Percentiles rank a stretch among this genome's conserved stretches.
phyloP scores from a whole-genome alignment of 2,888 invertebrate genomes.

The Drosophila putrida region DNA sequence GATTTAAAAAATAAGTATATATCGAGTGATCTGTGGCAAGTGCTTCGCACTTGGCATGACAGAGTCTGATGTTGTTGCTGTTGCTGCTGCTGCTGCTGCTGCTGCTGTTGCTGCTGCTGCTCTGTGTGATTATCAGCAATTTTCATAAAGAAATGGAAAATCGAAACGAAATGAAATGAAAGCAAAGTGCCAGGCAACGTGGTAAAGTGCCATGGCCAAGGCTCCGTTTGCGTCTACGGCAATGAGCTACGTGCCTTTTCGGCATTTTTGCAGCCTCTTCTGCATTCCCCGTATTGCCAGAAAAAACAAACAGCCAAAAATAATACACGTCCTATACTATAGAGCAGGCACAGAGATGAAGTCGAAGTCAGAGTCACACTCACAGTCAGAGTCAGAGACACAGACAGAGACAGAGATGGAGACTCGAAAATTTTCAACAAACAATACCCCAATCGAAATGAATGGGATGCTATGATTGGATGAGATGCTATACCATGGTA shows the following conservation, averaged over 20 bases:
- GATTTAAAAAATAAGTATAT: slow-evolving; percentile 50
- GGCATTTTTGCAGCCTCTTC: slow-evolving; percentile 75
- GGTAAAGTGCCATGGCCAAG: slow-evolving; percentile 72
- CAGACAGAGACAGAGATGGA: background rate
- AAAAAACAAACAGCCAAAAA: slow-evolving; percentile 64
- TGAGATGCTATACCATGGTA: slow-evolving; percentile 4
- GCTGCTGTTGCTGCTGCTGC: slow-evolving; percentile 19
- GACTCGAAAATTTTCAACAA: slow-evolving; percentile 39
- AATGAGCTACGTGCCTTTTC: slow-evolving; percentile 77
- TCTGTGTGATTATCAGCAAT: slow-evolving; percentile 73
- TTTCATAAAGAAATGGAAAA: slow-evolving; percentile 78
- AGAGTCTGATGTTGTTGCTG: slow-evolving; percentile 27
- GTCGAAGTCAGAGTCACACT: background rate
- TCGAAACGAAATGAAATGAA: slow-evolving; percentile 70
- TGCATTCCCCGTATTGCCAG: slow-evolving; percentile 26
- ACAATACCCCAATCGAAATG: slow-evolving; percentile 49
- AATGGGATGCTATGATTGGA: slow-evolving; percentile 15
- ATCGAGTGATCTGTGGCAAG: slow-evolving; percentile 68
- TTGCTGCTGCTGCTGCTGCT: slow-evolving; percentile 17
- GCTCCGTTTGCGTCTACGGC: slow-evolving; percentile 60
- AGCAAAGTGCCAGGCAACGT: slow-evolving; percentile 75
- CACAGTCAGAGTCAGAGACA: background rate
- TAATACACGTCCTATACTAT: slow-evolving; percentile 64
- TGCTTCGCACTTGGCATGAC: slow-evolving; percentile 69
- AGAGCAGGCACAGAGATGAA: slow-evolving; percentile 19